A percentile compares a stretch with the other conserved stretches of the same genome.
Evolutionary conservation across 1,140 invertebrate species (phyloP).

Genomic region (Magallana angulata): DNA sequence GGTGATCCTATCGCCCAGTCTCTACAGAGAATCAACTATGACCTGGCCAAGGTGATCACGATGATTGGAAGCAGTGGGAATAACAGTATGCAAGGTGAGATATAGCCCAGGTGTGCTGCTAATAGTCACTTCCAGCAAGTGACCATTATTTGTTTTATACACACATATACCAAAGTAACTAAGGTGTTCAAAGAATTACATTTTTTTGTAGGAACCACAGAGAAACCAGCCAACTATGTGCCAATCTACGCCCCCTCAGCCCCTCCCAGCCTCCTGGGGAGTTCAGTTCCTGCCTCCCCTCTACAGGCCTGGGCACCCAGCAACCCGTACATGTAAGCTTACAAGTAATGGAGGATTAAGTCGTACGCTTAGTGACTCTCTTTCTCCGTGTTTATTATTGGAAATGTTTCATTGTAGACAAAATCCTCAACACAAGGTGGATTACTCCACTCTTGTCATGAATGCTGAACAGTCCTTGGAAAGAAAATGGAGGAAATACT

Average conservation of each 20-base stretch:
- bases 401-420: constrained; percentile 54
- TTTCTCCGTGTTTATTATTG: background rate
- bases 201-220: constrained; percentile 3
- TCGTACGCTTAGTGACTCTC: background rate
- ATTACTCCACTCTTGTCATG: constrained; percentile 69
- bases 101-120: background rate
- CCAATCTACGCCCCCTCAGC: constrained; percentile 53
- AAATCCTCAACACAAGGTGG: constrained; percentile 64
- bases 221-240: constrained; percentile 2
- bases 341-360: too few species aligned
- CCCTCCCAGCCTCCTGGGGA: constrained; percentile 37
- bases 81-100: background rate
- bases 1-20: constrained; percentile 64
- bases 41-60: constrained; percentile 71
- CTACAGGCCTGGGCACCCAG: constrained; percentile 55
- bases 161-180: too few species aligned
- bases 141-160: too few species aligned
- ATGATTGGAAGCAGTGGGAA: constrained; percentile 63
- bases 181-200: background rate
- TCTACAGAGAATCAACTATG: constrained; percentile 70
- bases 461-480: constrained; percentile 75
- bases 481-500: constrained; percentile 77
- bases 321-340: constrained; percentile 64
- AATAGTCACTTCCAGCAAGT: too few species aligned
- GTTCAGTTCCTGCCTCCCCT: constrained; percentile 40